A percentile compares a stretch with the other conserved stretches of the same genome.
These are phyloP conservation scores for Myrmecophaga tridactyla DNA, from an alignment of 2,113 vertebrate species.

Conservation along the genomic window DNA sequence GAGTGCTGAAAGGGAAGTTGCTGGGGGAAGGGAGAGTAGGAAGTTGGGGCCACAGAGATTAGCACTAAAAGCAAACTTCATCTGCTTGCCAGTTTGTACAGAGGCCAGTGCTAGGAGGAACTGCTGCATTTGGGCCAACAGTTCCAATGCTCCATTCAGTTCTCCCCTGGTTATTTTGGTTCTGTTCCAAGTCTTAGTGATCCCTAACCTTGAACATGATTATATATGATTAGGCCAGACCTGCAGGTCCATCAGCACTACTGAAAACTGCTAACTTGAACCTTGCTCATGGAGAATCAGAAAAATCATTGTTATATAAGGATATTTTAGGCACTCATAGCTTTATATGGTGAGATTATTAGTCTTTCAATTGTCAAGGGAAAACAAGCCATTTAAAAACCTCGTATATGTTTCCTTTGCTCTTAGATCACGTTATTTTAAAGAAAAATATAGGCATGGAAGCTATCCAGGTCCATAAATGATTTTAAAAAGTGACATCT, in stretches of 20 bases:
- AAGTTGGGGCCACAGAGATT: background rate
- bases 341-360: background rate
- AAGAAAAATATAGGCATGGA: constrained; percentile 25
- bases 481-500: background rate
- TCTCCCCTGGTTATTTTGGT: background rate
- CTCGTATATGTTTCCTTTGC: background rate
- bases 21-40: background rate
- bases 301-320: background rate
- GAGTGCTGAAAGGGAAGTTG: background rate
- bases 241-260: background rate
- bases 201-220: background rate
- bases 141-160: background rate
- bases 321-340: background rate
- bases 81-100: background rate
- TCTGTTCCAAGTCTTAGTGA: background rate
- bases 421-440: constrained; percentile 1
- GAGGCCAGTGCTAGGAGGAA: background rate
- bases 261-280: background rate
- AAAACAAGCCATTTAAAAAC: background rate
- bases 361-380: background rate
- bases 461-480: background rate
- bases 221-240: background rate
- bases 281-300: background rate
- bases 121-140: background rate
- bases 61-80: background rate